Conservation (phyloP, 1,140 invertebrate genomes). For the Zaprionus capensis region DNA sequence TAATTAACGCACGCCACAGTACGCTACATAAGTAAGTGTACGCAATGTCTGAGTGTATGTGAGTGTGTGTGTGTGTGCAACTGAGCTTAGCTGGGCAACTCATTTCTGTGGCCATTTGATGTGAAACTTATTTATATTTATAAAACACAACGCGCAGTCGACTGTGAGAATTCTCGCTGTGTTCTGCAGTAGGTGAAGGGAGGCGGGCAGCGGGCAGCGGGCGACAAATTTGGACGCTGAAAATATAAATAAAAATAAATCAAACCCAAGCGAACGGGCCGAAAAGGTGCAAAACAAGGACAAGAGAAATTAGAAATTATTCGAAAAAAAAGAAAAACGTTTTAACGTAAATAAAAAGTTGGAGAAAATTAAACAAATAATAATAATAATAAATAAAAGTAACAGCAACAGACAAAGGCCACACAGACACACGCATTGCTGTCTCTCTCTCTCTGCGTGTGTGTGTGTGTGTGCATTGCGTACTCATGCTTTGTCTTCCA, state of each 20-base stretch:
- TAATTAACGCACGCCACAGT: constrained; percentile 66
- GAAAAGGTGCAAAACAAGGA: constrained; percentile 61
- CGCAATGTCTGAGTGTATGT: not conserved
- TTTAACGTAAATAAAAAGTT: not conserved
- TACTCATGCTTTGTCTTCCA: constrained; percentile 37
- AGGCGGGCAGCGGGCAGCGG: not conserved
- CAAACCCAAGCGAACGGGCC: constrained; percentile 38
- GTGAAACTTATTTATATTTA: constrained; percentile 78
- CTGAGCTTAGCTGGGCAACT: constrained; percentile 60
- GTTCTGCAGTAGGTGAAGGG: constrained; percentile 44
- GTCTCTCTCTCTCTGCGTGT: not conserved
- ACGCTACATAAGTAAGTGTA: constrained; percentile 31
- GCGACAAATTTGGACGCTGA: constrained; percentile 57
- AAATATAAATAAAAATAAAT: constrained; percentile 56
- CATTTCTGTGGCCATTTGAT: constrained; percentile 55
- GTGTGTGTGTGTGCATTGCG: constrained; percentile 10
- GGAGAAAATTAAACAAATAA: constrained; percentile 16
- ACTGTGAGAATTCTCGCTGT: constrained; percentile 63
- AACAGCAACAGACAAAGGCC: not conserved
- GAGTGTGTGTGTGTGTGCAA: constrained; percentile 17
- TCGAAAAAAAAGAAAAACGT: constrained; percentile 13
- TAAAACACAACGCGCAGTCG: constrained; percentile 71
- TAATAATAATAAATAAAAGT: constrained; percentile 29
- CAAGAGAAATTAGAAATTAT: constrained; percentile 26
- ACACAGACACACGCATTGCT: not conserved